Evolutionary conservation across 2,797 vertebrate genomes (phyloP), one percentile per base, ranked within the genome.

Genomic region (Hypotaenidia okinawae): DNA sequence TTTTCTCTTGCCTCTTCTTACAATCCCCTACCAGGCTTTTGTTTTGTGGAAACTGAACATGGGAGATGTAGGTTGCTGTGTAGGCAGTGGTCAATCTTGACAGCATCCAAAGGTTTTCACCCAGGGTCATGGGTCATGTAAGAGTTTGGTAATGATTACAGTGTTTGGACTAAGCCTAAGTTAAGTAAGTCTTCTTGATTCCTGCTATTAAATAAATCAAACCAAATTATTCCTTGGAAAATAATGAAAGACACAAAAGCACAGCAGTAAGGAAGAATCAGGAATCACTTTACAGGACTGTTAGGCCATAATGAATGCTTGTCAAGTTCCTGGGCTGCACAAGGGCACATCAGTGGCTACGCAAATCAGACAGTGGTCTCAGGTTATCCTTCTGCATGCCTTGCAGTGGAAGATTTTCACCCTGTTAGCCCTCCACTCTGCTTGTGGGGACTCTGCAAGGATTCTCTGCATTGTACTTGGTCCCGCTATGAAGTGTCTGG

Each of bases 211-310:
- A 75, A 75, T 54, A 62, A 79, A 81, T 21, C 21, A 66, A 76
- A 76, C 11, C 15, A 43, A 5, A 8, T 39, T 13, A 22, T 63
- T 84, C 51, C 37, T 47, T 23, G 32, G 23, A n/a, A 35, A 43
- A 68, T 24, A 78, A 74, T 52, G 54, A 76, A 66, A 13, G 5
- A 10, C 10, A 59, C 47, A 19, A 84, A 55, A 89, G 1, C 25
- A 58, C 15, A 64, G 25, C 39, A 64, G 13, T 32, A 10, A 77
- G n/a, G 67, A 79, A 67, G 54, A 72, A 49, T 28, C 19, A 27
- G 22, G 10, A 14, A 81, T 7, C 0, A 2, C 8, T 73, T 73
- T 55, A 15, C 5, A 57, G 25, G 23, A 32, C 41, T 2, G 0
- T 47, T 62, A 5, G 9, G 9, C 10, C 32, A 10, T n/a, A 51